Base-by-base conservation (phyloP, 2,797 vertebrate species). In the Nannoperca australis region DNA sequence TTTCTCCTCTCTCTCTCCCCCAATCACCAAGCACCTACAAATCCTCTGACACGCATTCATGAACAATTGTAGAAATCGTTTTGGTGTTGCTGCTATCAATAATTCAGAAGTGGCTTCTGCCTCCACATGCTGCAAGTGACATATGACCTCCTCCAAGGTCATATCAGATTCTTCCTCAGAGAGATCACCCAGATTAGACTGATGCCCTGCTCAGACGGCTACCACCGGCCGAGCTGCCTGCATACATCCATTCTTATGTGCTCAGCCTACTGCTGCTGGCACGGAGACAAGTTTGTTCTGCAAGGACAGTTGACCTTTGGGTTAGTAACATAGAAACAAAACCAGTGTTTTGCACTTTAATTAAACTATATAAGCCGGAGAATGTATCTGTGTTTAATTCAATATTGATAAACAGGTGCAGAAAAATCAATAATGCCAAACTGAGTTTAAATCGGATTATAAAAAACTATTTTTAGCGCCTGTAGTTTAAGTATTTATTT, bases 181-280 rank as follows among this genome's bases (percentile, higher is more conserved):
- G 81, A 91, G 88, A 92, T 93, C 81, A 75, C 44, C 53, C 81
- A 89, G 91, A 93, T 93, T 90, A 91, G 68, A 69, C 71, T 30
- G 78, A 86, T 71, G 76, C 78, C 73, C 58, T 0, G 71, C 70
- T 86, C 77, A 65, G 89, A 79, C 36, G 27, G 68, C 65, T 8
- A 76, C 82, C 76, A 36, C 83, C 13, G 62, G 79, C 78, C 44
- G 18, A 69, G 81, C 76, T 54, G 68, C 82, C 85, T 79, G 81
- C 87, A 78, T 88, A 65, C 56, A 87, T 90, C 79, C 82, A 79
- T 90, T 78, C 79, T 83, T 77, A 83, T 84, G 82, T 69, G 15
- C 42, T 76, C 76, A 30, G 56, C 76, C 77, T 47, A 44, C 73
- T 47, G 86, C 78, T 54, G 75, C 82, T 61, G 66, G 66, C 73